Conservation (phyloP, 2,888 invertebrate genomes). For the Pseudanteris insignis region DNA sequence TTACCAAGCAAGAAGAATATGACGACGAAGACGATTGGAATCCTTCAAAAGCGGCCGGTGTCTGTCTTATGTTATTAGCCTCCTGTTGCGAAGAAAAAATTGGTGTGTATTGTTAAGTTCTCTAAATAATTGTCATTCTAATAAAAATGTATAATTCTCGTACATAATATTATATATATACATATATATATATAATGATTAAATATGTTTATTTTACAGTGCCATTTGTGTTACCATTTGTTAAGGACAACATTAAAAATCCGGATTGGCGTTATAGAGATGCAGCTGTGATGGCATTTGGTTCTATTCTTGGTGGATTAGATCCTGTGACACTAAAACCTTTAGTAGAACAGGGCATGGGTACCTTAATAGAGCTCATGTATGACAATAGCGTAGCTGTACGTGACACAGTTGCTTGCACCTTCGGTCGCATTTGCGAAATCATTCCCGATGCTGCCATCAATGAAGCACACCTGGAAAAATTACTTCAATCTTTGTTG, state of each 20-base stretch:
- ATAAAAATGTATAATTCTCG: too few species aligned
- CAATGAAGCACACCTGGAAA: conserved; percentile 83
- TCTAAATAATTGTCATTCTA: too few species aligned
- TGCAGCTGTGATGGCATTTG: conserved; percentile 99
- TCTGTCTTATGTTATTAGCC: conserved; percentile 96
- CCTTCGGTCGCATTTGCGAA: conserved; percentile 97
- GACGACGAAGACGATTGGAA: conserved; percentile 99
- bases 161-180: too few species aligned
- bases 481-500: conserved; percentile 81
- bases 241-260: conserved; percentile 92
- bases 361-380: conserved; percentile 93
- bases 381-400: conserved; percentile 94
- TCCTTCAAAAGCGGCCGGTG: conserved; percentile 98
- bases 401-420: conserved; percentile 98
- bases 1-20: conserved; percentile 96
- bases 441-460: conserved; percentile 95
- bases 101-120: conserved; percentile 14
- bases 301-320: conserved; percentile 91
- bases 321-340: conserved; percentile 88
- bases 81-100: conserved; percentile 98
- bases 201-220: conserved; percentile 71
- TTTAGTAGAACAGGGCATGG: conserved; percentile 96
- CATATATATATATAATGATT: too few species aligned
- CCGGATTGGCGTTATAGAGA: conserved; percentile 93
- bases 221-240: conserved; percentile 94